These are phyloP conservation scores for Sycophila texana DNA, from an alignment of 2,888 invertebrate species.

Conservation along the genomic window DNA sequence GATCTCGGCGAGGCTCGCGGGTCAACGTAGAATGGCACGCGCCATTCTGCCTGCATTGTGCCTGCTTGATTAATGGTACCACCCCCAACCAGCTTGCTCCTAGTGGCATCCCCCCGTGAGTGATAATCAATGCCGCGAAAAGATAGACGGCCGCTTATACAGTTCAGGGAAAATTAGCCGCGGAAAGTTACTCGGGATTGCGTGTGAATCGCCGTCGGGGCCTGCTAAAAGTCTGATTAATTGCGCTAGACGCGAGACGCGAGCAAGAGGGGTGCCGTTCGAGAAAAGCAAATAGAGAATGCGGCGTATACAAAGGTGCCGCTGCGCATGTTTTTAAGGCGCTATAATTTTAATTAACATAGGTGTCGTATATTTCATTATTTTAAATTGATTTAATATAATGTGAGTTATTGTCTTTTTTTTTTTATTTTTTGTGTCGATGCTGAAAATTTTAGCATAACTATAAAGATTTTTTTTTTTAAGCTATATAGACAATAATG, in stretches of 20 bases:
- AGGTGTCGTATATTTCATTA: too few relatives aligned
- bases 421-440: too few relatives aligned
- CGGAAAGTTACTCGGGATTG: background rate
- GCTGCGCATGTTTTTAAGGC: too few relatives aligned
- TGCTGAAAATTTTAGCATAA: too few relatives aligned
- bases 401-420: too few relatives aligned
- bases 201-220: background rate
- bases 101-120: background rate
- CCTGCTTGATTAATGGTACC: constrained; percentile 24
- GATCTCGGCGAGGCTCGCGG: constrained; percentile 2
- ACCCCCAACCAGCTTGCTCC: background rate
- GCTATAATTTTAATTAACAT: too few relatives aligned
- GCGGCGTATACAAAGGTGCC: too few relatives aligned
- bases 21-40: constrained; percentile 19
- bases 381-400: too few relatives aligned
- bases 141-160: background rate
- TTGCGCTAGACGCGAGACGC: background rate
- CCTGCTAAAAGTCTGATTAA: constrained; percentile 26
- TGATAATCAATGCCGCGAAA: constrained; percentile 16
- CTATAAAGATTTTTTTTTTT: too few relatives aligned
- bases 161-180: constrained; percentile 1
- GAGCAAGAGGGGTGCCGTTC: too few relatives aligned
- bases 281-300: too few relatives aligned
- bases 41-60: constrained; percentile 1
- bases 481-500: too few relatives aligned